phyloP scores from a whole-genome alignment of 30 jellyfish, hydroid and myxozoan species.

The Pseudorhiza aurosa region DNA sequence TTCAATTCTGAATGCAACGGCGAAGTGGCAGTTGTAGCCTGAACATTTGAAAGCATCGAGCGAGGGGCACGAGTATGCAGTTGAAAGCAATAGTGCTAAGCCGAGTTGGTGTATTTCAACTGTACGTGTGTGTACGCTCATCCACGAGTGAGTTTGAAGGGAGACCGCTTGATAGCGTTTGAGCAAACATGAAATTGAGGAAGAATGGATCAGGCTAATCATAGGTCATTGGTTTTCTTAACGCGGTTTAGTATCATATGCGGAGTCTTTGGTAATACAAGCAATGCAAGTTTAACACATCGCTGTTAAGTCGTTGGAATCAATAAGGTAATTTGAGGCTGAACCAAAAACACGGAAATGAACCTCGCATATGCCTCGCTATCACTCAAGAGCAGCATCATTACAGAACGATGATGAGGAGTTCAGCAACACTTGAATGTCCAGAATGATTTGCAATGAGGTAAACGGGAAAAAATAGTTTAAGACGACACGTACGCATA shows the following conservation, averaged over 20 bases:
- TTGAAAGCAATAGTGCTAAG: slow-evolving; percentile 49
- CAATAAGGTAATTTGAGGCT: slow-evolving; percentile 9
- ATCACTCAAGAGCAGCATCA: too few relatives aligned
- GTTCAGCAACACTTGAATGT: too few relatives aligned
- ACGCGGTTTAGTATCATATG: slow-evolving; percentile 1
- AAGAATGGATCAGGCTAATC: slow-evolving; percentile 16
- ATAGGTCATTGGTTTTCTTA: slow-evolving; percentile 18
- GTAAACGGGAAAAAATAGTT: too few relatives aligned
- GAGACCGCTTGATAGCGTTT: slow-evolving; percentile 20
- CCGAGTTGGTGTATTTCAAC: not conserved
- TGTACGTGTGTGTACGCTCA: slow-evolving; percentile 12
- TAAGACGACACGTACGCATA: too few relatives aligned
- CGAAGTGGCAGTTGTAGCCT: too few relatives aligned
- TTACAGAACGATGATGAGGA: too few relatives aligned
- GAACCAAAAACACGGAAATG: slow-evolving; percentile 20
- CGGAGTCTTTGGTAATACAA: slow-evolving; percentile 40
- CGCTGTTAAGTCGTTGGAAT: slow-evolving; percentile 20
- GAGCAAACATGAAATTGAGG: slow-evolving; percentile 17
- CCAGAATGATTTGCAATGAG: too few relatives aligned
- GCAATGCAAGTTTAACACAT: slow-evolving; percentile 1
- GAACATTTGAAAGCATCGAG: too few relatives aligned
- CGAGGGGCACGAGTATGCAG: too few relatives aligned
- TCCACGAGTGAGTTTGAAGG: not conserved
- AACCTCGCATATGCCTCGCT: not conserved
- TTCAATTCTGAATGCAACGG: too few relatives aligned